Evolutionary conservation across 2,797 vertebrate species (phyloP).

Genomic region (Poecilia wingei): DNA sequence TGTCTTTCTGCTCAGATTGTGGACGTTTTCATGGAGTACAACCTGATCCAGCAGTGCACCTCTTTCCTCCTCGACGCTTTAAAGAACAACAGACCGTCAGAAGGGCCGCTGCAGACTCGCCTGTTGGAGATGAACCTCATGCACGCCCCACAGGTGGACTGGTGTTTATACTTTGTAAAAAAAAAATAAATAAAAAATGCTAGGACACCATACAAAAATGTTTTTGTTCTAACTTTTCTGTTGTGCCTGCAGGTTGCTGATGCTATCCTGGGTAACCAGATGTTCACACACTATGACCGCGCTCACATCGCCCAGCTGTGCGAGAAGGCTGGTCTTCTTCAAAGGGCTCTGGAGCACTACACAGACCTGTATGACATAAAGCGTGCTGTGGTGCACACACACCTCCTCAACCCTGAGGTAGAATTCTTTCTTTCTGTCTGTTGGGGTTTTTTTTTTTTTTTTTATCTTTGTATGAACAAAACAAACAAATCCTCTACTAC

Average conservation of each 20-base stretch:
- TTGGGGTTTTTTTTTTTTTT: too few relatives aligned
- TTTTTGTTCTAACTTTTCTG: constrained; percentile 3
- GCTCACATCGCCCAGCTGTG: constrained; percentile 96
- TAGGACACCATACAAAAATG: background rate
- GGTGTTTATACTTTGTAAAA: background rate
- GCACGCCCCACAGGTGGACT: constrained; percentile 93
- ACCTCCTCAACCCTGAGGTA: constrained; percentile 97
- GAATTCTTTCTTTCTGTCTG: background rate
- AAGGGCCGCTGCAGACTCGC: constrained; percentile 93
- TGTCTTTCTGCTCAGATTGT: constrained; percentile 84
- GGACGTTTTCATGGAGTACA: constrained; percentile 99
- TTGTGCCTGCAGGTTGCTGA: constrained; percentile 87
- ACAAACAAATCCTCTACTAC: constrained; percentile 24
- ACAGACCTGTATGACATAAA: constrained; percentile 97
- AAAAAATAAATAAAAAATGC: background rate
- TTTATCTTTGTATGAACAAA: too few relatives aligned
- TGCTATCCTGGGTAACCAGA: constrained; percentile 96
- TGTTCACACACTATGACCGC: constrained; percentile 97
- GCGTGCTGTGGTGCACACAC: constrained; percentile 94
- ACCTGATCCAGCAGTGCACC: constrained; percentile 96
- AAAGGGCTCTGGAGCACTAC: constrained; percentile 94
- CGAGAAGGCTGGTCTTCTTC: constrained; percentile 94
- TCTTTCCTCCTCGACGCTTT: constrained; percentile 94
- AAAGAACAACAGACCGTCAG: constrained; percentile 95
- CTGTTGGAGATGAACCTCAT: constrained; percentile 98